Conservation (phyloP, 2,797 vertebrate genomes). For the Taenioides sp. region DNA sequence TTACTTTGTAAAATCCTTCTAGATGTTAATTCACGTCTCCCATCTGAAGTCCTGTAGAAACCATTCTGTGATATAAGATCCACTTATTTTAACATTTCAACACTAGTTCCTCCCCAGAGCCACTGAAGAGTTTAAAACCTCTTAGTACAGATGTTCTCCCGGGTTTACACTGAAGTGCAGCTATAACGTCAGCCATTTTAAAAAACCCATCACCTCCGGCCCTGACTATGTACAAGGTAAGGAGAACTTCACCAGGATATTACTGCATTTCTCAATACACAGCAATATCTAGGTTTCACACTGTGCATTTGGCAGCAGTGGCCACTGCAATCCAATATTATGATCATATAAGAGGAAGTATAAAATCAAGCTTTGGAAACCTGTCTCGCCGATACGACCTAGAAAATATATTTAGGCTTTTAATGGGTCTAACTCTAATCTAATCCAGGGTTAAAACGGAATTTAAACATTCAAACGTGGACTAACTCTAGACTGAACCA, state of each 20-base stretch:
- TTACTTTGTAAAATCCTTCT: slow-evolving; percentile 19
- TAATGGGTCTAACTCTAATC: neutral
- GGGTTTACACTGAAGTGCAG: slow-evolving; percentile 46
- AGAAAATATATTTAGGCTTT: neutral
- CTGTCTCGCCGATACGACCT: neutral
- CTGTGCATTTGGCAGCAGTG: slow-evolving; percentile 25
- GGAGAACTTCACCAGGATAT: slow-evolving; percentile 36
- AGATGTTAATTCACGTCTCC: slow-evolving; percentile 28
- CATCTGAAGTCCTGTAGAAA: slow-evolving; percentile 42
- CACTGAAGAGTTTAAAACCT: slow-evolving; percentile 48
- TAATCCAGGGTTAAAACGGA: too few species aligned
- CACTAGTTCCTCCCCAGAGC: slow-evolving; percentile 55
- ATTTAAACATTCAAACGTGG: neutral
- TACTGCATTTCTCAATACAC: slow-evolving; percentile 16
- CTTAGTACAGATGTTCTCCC: slow-evolving; percentile 48
- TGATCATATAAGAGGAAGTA: too few species aligned
- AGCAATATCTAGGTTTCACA: slow-evolving; percentile 31
- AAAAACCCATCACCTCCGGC: slow-evolving; percentile 30
- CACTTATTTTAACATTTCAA: slow-evolving; percentile 52
- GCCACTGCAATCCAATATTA: neutral
- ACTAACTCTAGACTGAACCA: neutral
- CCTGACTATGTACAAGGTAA: slow-evolving; percentile 17
- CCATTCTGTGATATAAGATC: slow-evolving; percentile 39
- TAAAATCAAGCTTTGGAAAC: too few species aligned
- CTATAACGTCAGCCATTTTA: slow-evolving; percentile 45